Conservation (phyloP, 2,113 vertebrate genomes). For the Tupaia chinensis region DNA sequence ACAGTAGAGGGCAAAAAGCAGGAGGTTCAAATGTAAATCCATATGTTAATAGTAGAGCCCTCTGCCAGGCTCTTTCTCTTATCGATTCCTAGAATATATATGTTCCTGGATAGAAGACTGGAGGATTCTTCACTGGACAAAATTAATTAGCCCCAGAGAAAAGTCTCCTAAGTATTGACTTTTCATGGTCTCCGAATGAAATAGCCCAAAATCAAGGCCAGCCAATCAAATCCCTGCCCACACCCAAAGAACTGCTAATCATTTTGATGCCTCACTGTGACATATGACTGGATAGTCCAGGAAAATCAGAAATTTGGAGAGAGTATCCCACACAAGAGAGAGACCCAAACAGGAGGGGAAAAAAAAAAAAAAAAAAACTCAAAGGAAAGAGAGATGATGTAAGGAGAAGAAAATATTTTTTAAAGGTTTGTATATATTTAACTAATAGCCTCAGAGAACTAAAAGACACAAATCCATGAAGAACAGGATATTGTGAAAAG, state of each 20-base stretch:
- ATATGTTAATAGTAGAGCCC: neutral
- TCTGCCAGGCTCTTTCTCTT: neutral
- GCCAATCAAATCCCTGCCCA: neutral
- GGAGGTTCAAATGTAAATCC: neutral
- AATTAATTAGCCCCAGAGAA: neutral
- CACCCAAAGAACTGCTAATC: neutral
- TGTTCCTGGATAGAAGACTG: neutral
- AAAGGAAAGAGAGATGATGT: neutral
- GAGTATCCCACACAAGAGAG: neutral
- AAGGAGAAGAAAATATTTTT: conserved; percentile 31
- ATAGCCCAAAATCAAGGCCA: neutral
- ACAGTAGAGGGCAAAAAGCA: neutral
- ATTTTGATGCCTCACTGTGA: neutral
- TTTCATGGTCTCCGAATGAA: neutral
- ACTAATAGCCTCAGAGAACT: neutral
- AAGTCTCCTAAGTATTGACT: neutral
- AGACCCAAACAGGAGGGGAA: neutral
- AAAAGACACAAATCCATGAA: neutral
- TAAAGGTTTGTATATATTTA: neutral
- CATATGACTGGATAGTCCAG: neutral
- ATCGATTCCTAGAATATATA: neutral
- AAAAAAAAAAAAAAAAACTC: neutral
- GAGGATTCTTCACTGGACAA: neutral
- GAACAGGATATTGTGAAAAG: neutral
- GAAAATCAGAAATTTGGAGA: neutral